A percentile compares a stretch with the other conserved stretches of the same genome.
Conservation (phyloP, 2,113 vertebrate genomes). For the Anolis sagrei region DNA sequence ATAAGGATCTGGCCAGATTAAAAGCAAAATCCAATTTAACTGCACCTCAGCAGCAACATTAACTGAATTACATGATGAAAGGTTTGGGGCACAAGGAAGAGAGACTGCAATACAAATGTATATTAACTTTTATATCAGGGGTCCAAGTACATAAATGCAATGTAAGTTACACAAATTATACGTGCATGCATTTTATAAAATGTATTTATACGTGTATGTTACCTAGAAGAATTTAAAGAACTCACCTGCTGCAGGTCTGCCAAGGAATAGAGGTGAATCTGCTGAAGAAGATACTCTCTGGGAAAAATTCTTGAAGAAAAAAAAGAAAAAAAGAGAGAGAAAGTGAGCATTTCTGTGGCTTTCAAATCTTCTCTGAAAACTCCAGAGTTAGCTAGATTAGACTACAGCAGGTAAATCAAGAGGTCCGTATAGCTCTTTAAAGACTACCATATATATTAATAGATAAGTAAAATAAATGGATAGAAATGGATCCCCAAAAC, state of each 20-base stretch:
- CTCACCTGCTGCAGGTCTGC: conserved; percentile 95
- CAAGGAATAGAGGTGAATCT: conserved; percentile 96
- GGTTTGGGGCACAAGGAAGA: conserved; percentile 60
- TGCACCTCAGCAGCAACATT: conserved; percentile 66
- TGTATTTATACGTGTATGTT: background rate
- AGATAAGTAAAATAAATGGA: no score
- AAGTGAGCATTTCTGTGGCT: background rate
- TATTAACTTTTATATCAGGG: conserved; percentile 56
- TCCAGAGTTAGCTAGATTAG: background rate
- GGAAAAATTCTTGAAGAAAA: conserved; percentile 90
- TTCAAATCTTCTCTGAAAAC: conserved; percentile 6
- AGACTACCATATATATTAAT: background rate
- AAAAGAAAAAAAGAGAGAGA: conserved; percentile 13
- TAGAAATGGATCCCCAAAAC: no score
- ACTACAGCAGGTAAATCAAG: background rate
- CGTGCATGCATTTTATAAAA: background rate
- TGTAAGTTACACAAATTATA: conserved; percentile 34
- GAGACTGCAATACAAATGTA: conserved; percentile 65
- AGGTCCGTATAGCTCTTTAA: background rate
- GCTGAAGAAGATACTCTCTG: conserved; percentile 95
- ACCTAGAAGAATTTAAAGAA: background rate
- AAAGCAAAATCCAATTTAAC: conserved; percentile 78
- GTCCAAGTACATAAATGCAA: conserved; percentile 59
- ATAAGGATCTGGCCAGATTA: conserved; percentile 66
- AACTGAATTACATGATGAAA: conserved; percentile 75